Conservation (phyloP, 2,888 invertebrate genomes). For the Catocala nupta region DNA sequence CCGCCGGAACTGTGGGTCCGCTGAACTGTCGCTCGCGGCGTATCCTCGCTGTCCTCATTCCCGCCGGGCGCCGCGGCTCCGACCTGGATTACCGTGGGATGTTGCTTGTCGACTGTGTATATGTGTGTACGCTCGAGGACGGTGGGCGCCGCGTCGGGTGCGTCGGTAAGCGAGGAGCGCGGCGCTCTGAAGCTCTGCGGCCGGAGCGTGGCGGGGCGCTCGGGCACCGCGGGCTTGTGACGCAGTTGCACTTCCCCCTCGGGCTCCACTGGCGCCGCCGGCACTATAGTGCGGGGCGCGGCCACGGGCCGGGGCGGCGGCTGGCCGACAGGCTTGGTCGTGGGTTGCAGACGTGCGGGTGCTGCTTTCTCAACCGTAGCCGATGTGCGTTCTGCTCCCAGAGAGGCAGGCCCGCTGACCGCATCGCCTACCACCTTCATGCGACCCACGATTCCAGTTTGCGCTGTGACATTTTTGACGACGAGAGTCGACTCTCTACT, state of each 20-base stretch:
- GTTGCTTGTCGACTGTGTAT: constrained; percentile 92
- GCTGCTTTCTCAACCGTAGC: constrained; percentile 41
- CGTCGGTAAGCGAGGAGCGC: constrained; percentile 66
- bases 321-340: constrained; percentile 52
- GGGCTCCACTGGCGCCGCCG: constrained; percentile 55
- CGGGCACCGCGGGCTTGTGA: constrained; percentile 93
- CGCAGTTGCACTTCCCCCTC: constrained; percentile 85
- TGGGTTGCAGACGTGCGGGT: constrained; percentile 46
- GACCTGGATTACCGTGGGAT: constrained; percentile 90
- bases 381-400: constrained; percentile 56
- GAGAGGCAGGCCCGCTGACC: constrained; percentile 71
- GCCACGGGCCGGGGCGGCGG: constrained; percentile 77
- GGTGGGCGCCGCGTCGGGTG: constrained; percentile 69
- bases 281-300: constrained; percentile 78
- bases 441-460: constrained; percentile 77
- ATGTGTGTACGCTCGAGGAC: constrained; percentile 90
- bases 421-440: constrained; percentile 76
- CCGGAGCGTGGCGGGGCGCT: constrained; percentile 91
- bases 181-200: constrained; percentile 86
- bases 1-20: constrained; percentile 82
- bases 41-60: constrained; percentile 58
- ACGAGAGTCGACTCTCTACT: constrained; percentile 69
- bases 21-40: constrained; percentile 73
- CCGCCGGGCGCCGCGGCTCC: constrained; percentile 56
- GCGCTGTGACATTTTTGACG: constrained; percentile 78